Conservation (phyloP, 1,140 invertebrate species). For the Drosophila hydei region DNA sequence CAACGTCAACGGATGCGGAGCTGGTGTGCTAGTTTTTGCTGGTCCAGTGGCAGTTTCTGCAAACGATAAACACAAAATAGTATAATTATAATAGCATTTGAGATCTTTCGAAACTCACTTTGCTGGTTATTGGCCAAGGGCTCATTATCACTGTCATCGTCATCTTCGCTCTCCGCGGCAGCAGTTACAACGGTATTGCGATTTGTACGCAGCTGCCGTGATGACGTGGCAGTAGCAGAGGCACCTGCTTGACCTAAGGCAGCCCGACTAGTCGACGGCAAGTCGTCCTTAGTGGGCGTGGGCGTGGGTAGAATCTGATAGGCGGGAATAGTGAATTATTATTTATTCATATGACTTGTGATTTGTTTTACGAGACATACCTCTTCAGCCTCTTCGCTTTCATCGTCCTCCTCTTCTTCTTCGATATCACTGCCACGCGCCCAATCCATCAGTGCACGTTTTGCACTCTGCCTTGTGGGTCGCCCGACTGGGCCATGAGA, state of each 20-base stretch:
- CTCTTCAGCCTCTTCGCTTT: conserved; percentile 78
- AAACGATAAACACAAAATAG: not conserved
- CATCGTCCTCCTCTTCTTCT: conserved; percentile 60
- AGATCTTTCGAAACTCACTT: conserved; percentile 46
- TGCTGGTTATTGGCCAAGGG: conserved; percentile 78
- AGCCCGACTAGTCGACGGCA: conserved; percentile 73
- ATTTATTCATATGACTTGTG: not conserved
- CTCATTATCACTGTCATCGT: conserved; percentile 78
- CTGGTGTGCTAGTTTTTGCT: conserved; percentile 46
- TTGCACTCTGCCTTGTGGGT: conserved; percentile 73
- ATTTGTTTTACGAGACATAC: conserved; percentile 24
- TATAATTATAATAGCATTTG: not conserved
- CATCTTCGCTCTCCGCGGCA: conserved; percentile 49
- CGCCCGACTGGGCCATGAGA: conserved; percentile 60
- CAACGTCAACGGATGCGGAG: conserved; percentile 65
- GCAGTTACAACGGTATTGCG: conserved; percentile 70
- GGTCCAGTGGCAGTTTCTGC: conserved; percentile 50
- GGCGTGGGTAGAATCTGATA: conserved; percentile 79
- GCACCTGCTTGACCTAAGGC: conserved; percentile 35
- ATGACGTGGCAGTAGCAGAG: conserved; percentile 12
- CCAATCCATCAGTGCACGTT: conserved; percentile 72
- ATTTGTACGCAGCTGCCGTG: conserved; percentile 76
- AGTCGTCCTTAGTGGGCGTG: conserved; percentile 80
- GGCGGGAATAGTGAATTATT: not conserved
- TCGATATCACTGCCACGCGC: conserved; percentile 73